Evolutionary conservation across 2,113 vertebrate species (phyloP), one percentile per base, ranked within the genome.

Genomic region (Edolisoma coerulescens): DNA sequence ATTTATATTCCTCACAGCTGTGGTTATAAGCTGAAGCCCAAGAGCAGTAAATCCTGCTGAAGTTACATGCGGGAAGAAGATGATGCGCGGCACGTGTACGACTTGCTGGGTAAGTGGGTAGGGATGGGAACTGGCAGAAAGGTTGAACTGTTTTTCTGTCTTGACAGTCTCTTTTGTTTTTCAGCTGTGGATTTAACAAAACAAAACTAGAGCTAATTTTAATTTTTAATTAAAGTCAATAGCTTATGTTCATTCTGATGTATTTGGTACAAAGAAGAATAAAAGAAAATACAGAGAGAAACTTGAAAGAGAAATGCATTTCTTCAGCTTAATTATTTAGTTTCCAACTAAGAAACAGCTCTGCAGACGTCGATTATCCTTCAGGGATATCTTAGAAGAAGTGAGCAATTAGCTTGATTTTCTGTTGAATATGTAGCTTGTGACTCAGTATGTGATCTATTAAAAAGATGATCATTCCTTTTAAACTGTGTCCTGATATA

Each of bases 341-440:
- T 96, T 98, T 97, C 97, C 97, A 97, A 97, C 93, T 83, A 97
- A 97, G 97, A 97, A 96, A 94, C 87, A 94, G 93, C 90, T 97
- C 96, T 93, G 90, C 67, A 95, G 97, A 97, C 80, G 70, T 97
- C 89, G 92, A 97, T 98, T 98, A 97, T 96, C 95, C 96, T 98
- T 98, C 93, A 97, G 97, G 96, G 97, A 97, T 97, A 91, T 96
- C 97, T 97, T 97, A 97, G 96, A 97, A 98, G 96, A 97, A 97
- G 95, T 97, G 92, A 98, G 98, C 98, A 98, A 98, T 98, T 98
- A 98, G 89, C 97, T 98, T 98, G 97, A 98, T 98, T 98, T 98
- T 97, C 95, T 98, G 95, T 98, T 98, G 97, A 98, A 98, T 98
- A 97, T 97, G 95, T 95, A 98, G 95, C 96, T 97, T 95, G 95